phyloP scores from a whole-genome alignment of 1,140 invertebrate genomes.

The Drosophila santomea region DNA sequence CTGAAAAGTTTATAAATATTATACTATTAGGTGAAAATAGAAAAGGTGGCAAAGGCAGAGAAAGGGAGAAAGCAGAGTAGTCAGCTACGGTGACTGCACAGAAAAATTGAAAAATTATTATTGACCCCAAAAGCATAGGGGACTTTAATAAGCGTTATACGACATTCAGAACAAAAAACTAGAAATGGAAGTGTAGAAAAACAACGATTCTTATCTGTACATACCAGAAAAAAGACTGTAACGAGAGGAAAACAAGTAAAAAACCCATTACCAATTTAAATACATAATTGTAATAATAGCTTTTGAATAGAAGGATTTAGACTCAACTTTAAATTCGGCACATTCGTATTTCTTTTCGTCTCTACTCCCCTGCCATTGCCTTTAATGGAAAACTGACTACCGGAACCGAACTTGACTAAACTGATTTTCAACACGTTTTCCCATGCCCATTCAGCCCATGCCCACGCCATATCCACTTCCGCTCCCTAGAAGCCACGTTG shows the following conservation, averaged over 20 bases:
- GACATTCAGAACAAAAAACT: not conserved
- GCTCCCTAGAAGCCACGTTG: conserved; percentile 30
- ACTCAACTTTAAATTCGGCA: too few species aligned
- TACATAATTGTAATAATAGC: too few species aligned
- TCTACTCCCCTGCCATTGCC: too few species aligned
- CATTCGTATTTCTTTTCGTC: too few species aligned
- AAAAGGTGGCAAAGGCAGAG: not conserved
- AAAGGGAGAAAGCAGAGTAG: not conserved
- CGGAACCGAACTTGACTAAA: conserved; percentile 10
- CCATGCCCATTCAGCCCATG: conserved; percentile 4
- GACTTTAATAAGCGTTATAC: conserved; percentile 21
- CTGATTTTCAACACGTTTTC: conserved; percentile 19
- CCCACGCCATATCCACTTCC: conserved; percentile 1
- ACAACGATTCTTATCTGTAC: too few species aligned
- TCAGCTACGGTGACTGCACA: conserved; percentile 20
- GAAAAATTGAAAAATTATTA: conserved; percentile 25
- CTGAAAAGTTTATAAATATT: too few species aligned
- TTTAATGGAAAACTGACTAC: conserved; percentile 4
- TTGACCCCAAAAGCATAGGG: conserved; percentile 17
- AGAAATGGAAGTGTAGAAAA: too few species aligned
- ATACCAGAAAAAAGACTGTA: too few species aligned
- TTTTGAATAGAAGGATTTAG: too few species aligned
- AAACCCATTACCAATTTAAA: too few species aligned
- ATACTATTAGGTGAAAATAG: not conserved
- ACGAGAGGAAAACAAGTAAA: too few species aligned